Evolutionary conservation across 2,113 vertebrate genomes (phyloP).

Genomic region (Oenanthe melanoleuca): DNA sequence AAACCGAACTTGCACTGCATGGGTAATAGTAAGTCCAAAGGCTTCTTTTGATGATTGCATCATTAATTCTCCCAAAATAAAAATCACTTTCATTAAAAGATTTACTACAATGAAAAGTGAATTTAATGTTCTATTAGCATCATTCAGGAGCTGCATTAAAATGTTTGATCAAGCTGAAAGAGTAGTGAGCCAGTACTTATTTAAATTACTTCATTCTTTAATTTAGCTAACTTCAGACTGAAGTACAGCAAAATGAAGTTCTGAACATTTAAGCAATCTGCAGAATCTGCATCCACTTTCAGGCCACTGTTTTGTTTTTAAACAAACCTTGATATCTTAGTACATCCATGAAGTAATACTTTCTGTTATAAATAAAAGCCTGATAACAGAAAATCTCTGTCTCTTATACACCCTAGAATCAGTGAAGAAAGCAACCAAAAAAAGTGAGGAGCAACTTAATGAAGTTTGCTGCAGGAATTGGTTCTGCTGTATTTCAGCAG

Average conservation of each 20-base stretch:
- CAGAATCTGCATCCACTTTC: background rate
- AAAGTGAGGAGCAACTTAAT: background rate
- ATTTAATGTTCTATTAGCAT: background rate
- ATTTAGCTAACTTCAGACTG: background rate
- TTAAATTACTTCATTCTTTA: background rate
- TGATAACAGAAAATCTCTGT: background rate
- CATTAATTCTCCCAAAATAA: background rate
- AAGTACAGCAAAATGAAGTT: background rate
- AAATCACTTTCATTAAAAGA: background rate
- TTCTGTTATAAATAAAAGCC: background rate
- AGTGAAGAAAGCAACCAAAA: background rate
- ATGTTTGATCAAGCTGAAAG: background rate
- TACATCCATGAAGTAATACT: background rate
- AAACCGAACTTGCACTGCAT: background rate
- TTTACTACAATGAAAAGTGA: background rate
- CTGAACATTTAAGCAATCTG: background rate
- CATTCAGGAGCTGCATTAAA: background rate
- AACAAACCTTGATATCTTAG: background rate
- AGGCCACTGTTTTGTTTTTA: background rate
- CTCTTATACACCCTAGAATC: background rate
- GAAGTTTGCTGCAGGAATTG: background rate
- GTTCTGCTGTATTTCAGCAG: background rate
- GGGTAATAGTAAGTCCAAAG: background rate
- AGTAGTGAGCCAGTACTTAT: background rate
- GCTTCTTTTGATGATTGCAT: background rate